Conservation (phyloP, 2,797 vertebrate species). For the Schizopygopsis pylzovi region DNA sequence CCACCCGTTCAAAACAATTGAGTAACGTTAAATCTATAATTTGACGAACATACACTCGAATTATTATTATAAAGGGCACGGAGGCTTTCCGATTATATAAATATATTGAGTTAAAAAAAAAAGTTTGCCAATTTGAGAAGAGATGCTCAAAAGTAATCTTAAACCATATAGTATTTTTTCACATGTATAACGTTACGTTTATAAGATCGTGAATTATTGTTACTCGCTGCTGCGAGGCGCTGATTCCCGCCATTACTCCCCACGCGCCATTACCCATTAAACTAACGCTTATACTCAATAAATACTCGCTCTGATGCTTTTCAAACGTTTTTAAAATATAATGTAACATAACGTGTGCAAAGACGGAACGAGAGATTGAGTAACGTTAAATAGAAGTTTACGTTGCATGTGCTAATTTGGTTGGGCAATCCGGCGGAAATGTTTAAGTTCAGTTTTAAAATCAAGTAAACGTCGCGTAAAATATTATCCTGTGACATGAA, state of each 20-base stretch:
- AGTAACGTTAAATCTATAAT: neutral
- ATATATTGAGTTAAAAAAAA: neutral
- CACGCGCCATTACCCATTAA: slow-evolving; percentile 5
- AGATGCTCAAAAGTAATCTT: neutral
- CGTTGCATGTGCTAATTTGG: slow-evolving; percentile 26
- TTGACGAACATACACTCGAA: slow-evolving; percentile 11
- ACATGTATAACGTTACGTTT: neutral
- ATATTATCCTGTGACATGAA: neutral
- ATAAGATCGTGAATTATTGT: neutral
- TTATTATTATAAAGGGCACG: neutral
- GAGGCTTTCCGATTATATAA: neutral
- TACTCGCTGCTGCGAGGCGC: slow-evolving; percentile 7
- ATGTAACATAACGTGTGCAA: neutral
- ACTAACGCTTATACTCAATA: neutral
- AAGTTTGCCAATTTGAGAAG: neutral
- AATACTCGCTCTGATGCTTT: neutral
- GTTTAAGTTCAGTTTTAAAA: neutral
- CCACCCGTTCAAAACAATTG: neutral
- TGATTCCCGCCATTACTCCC: slow-evolving; percentile 55
- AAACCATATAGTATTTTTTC: neutral
- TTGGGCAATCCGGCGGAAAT: neutral
- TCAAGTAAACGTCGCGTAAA: slow-evolving; percentile 1
- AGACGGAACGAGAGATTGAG: neutral
- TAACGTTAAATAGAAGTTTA: neutral
- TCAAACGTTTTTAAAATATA: neutral